Conservation (phyloP, 2,113 vertebrate genomes). For the Phyllopteryx taeniolatus region DNA sequence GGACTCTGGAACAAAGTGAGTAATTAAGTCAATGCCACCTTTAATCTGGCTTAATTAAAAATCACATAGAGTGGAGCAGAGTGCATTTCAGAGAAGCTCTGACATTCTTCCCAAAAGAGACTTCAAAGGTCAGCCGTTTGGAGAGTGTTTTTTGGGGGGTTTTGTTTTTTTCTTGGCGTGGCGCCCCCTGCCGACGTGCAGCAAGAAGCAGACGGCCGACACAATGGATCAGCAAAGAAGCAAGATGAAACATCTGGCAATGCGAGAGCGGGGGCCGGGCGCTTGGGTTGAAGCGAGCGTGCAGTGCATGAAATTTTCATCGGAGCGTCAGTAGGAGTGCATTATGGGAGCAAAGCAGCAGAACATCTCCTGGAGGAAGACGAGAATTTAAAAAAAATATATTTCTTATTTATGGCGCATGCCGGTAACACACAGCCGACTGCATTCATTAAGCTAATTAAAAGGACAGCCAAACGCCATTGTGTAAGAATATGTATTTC, state of each 20-base stretch:
- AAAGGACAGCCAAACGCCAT: constrained; percentile 46
- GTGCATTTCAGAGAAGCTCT: not conserved
- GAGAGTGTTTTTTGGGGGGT: no score
- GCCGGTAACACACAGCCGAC: constrained; percentile 42
- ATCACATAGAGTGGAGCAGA: not conserved
- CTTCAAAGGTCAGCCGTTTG: not conserved
- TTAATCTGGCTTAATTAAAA: constrained; percentile 1
- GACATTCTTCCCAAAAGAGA: constrained; percentile 5
- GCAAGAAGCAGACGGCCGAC: not conserved
- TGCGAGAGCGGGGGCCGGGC: not conserved
- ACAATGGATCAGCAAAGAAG: not conserved
- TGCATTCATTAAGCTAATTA: constrained; percentile 68
- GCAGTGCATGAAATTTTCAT: constrained; percentile 72
- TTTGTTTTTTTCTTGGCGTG: not conserved
- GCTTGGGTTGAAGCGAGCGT: constrained; percentile 48
- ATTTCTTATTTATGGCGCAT: constrained; percentile 63
- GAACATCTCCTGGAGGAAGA: constrained; percentile 72
- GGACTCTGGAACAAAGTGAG: not conserved
- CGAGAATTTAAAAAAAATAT: constrained; percentile 45
- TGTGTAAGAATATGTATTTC: constrained; percentile 36
- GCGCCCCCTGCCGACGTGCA: not conserved
- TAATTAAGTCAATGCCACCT: not conserved
- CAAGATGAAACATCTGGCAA: not conserved
- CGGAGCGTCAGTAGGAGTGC: constrained; percentile 65
- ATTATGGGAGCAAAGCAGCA: constrained; percentile 70